Conservation (phyloP, 2,797 vertebrate genomes). For the Anguilla megastoma region DNA sequence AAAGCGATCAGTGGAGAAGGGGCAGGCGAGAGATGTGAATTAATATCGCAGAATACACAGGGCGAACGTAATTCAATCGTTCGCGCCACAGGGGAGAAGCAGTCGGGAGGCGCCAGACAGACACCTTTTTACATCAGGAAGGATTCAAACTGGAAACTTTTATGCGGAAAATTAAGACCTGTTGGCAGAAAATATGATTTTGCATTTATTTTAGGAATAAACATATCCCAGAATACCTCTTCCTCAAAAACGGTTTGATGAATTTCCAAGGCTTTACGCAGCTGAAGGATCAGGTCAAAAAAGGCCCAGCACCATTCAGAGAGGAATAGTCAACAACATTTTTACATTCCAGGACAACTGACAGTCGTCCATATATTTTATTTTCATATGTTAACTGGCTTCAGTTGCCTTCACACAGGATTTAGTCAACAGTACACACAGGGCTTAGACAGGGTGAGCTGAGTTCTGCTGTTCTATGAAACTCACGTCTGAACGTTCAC, state of each 20-base stretch:
- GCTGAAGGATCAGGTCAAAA: not conserved
- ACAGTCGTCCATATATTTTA: not conserved
- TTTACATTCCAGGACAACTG: not conserved
- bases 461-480: not conserved
- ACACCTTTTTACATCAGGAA: not conserved
- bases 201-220: not conserved
- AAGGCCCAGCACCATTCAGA: not conserved
- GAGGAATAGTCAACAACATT: too few species aligned
- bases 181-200: not conserved
- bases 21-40: not conserved
- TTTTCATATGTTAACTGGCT: not conserved
- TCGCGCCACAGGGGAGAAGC: not conserved
- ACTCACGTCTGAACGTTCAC: not conserved
- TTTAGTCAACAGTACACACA: not conserved
- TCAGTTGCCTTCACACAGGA: not conserved
- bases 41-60: not conserved
- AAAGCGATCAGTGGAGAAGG: not conserved
- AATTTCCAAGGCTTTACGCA: not conserved
- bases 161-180: not conserved
- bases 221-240: not conserved
- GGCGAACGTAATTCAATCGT: not conserved
- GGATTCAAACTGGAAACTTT: not conserved
- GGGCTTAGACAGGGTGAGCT: too few species aligned
- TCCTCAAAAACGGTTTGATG: not conserved
- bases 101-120: not conserved